Percentiles rank a stretch among this genome's conserved stretches.
phyloP scores from a whole-genome alignment of 2,888 invertebrate genomes.

The Malacosoma neustria region DNA sequence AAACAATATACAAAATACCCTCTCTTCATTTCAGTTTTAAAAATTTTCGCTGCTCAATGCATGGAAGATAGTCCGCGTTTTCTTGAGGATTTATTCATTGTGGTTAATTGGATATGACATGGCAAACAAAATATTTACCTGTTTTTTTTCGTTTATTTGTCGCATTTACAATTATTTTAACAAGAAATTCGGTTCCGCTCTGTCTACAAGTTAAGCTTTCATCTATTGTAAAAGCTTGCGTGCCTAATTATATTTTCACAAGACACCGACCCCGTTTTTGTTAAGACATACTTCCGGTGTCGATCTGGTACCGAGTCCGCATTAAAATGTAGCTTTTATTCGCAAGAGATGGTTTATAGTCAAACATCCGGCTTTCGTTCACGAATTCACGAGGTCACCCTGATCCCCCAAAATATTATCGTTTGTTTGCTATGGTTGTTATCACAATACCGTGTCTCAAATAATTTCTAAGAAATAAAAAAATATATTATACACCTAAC shows the following conservation, averaged over 20 bases:
- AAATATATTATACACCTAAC: too few species aligned
- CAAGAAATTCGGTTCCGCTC: conserved; percentile 40
- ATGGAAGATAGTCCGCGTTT: neutral
- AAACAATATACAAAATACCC: too few species aligned
- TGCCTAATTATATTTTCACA: conserved; percentile 39
- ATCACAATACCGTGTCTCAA: conserved; percentile 7
- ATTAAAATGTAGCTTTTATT: conserved; percentile 39
- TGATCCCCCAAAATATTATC: conserved; percentile 13
- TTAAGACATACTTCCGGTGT: conserved; percentile 48
- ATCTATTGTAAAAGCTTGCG: conserved; percentile 31
- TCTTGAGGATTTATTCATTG: conserved; percentile 7
- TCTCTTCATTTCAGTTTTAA: too few species aligned
- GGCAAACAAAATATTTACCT: conserved; percentile 59
- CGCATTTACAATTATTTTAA: conserved; percentile 17
- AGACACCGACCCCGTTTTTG: conserved; percentile 35
- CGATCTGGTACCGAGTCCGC: conserved; percentile 37
- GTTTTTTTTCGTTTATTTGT: conserved; percentile 59
- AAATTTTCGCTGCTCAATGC: neutral
- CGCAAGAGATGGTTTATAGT: conserved; percentile 51
- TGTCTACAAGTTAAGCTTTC: conserved; percentile 46
- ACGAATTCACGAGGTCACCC: conserved; percentile 26
- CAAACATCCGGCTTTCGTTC: conserved; percentile 64
- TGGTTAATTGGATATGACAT: conserved; percentile 24
- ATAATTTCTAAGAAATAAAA: too few species aligned
- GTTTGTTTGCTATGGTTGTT: conserved; percentile 11